phyloP scores from a whole-genome alignment of 2,888 invertebrate genomes.

The Acanthosoma haemorrhoidale region DNA sequence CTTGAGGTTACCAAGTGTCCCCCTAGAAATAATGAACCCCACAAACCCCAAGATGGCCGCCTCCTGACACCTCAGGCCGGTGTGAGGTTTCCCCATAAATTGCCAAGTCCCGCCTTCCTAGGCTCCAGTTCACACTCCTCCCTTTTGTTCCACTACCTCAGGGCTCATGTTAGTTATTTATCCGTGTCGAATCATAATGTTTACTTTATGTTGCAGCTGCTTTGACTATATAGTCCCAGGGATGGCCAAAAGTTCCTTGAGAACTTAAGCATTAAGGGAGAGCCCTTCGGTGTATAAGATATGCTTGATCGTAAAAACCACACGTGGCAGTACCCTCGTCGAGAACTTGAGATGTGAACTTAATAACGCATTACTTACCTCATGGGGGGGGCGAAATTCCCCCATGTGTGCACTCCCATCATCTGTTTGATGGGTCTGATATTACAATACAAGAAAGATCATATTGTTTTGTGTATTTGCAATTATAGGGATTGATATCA shows the following conservation, averaged over 20 bases:
- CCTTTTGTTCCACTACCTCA: not conserved
- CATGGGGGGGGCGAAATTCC: not conserved
- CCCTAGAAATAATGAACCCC: too few species aligned
- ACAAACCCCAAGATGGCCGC: conserved; percentile 3
- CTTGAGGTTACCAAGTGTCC: too few species aligned
- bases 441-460: too few species aligned
- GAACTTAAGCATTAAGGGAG: not conserved
- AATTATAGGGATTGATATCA: too few species aligned
- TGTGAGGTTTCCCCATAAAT: conserved; percentile 4
- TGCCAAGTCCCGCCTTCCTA: not conserved
- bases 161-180: too few species aligned
- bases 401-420: not conserved
- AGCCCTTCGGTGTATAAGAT: too few species aligned
- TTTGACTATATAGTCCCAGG: too few species aligned
- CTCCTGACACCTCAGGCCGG: not conserved
- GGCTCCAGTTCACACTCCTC: not conserved
- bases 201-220: conserved; percentile 2
- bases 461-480: too few species aligned
- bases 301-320: not conserved
- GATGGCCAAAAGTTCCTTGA: not conserved
- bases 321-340: not conserved
- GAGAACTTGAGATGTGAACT: not conserved
- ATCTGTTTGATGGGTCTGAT: too few species aligned
- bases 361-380: not conserved
- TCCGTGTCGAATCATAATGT: not conserved